Evolutionary conservation across 2,797 vertebrate species (phyloP), one percentile per base, ranked within the genome.

Genomic region (Tragelaphus oryx): DNA sequence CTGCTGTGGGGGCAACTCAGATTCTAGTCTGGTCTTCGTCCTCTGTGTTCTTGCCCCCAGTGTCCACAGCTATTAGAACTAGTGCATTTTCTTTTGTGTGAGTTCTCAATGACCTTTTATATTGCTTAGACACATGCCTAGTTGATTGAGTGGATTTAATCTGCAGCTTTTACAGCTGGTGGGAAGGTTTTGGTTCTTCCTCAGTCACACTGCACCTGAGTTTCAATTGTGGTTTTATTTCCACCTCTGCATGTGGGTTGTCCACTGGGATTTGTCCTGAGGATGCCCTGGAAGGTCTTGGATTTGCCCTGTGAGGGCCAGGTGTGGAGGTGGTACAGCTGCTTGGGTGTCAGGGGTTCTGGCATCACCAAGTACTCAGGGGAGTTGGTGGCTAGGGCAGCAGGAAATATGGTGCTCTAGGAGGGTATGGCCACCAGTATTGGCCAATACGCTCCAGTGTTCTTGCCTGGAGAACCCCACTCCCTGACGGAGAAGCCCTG

Each of bases 361-460:
- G 65, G 33, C 33, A 22, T 0, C 65, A 22, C 65, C 33, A 37
- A 3, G 33, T 37, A 22, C 65, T 68, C 33, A 6, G 8, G 65
- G 18, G 33, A 37, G 9, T 6, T 37, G 65, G 33, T 3, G 18
- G 65, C 4, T 37, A 3, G 65, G 65, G 65, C n/a, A 68, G 33
- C 33, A 37, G 33, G 33, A 68, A 68, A 22, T 37, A 22, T 1
- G 2, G 33, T 22, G 65, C 9, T 68, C 33, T 6, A 68, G 8
- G 11, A 68, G 33, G 62, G 33, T 37, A 12, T 22, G 33, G 18
- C 33, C 37, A 6, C 18, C 65, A 37, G 18, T 68, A 6, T 22
- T 22, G 65, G 65, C 33, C 33, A 37, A 0, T 22, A 12, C 0
- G 9, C 5, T 37, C 65, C 10, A 6, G 5, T 68, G 6, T 37